Evolutionary conservation across 2,888 invertebrate genomes (phyloP), one percentile per base, ranked within the genome.

Genomic region (Agonopterix arenella): DNA sequence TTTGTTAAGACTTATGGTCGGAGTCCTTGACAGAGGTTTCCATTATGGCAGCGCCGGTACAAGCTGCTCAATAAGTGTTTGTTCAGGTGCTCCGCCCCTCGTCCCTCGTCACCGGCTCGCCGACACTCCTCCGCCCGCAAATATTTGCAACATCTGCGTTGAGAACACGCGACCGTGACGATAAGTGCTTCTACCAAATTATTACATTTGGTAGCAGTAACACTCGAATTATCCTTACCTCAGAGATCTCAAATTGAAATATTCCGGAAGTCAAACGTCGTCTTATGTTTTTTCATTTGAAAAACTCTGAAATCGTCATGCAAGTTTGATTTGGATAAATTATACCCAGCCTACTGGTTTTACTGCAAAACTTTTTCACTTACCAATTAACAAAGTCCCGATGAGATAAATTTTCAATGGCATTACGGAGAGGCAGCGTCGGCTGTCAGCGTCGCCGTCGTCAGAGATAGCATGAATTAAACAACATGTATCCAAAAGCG

Each of bases 401-500:
- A 16, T 16, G 44, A 11, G 9, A 44, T 10, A 11, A 9, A 40
- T 28, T 28, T 28, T 28, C 28, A 28, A 28, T 28, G 5, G 28
- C 28, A 28, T 5, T 28, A 11, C 40, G 4, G 11, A 40, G 40
- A 40, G 11, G 40, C 4, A 40, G 40, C 40, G 40, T 11, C 11
- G 40, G n/a, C 40, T n/a, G 40, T n/a, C n/a, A 10, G 40, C 10
- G 40, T 40, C 42, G 11, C 44, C 18, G 5, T 11, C 47, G 36
- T 13, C 43, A 41, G 41, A 18, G 28, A 16, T 16, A 8, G 41
- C 49, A 65, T 68, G 74, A 74, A 79, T 79, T 73, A 80, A 68
- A 63, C 72, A 76, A 62, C 72, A 76, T 74, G 60, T 57, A 60
- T 62, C 78, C 75, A 69, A 80, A 80, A 73, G 66, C 70, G 78